Base-by-base conservation (phyloP, 2,797 vertebrate genomes). In the Mormyrops boulengeri region DNA sequence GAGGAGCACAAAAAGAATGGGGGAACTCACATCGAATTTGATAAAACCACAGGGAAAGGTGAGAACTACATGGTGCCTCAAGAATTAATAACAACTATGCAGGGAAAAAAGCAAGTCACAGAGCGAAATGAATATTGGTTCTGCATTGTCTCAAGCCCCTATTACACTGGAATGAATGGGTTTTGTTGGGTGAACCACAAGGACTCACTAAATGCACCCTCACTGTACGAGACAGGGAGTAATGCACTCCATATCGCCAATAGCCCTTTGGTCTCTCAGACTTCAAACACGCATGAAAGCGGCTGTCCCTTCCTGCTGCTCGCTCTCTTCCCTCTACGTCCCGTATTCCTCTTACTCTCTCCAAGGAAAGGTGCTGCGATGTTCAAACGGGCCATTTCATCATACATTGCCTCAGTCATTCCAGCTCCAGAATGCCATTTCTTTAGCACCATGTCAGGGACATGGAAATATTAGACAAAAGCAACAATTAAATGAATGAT, bases 371-470 rank as follows among this genome's bases (percentile, higher is more conserved):
- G 26, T 22, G 66, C 77, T n/a, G 57, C 60, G 50, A 30, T 88
- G 53, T 38, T 85, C 52, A 85, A 88, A 44, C 55, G 7, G 34
- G 11, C 30, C 30, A 62, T 91, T 92, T 69, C 38, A 26, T 88
- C 89, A 88, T 89, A 90, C 89, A 69, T 91, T 89, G 89, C 88
- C 89, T 90, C 86, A 92, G 91, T 93, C 94, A 93, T 93, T 94
- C 94, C 90, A 92, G 93, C 93, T 93, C 90, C 91, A 93, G 94
- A 92, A 93, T 89, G 91, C 93, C 93, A 96, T 96, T 94, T 95
- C 93, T 93, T 95, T 92, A 93, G 95, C 95, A 95, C 95, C 96
- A 90, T 92, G 90, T 90, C 41, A 82, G 41, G 88, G 90, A 91
- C 91, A 89, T 88, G 91, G 89, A 92, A 91, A 90, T 91, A 91